Evolutionary conservation across 2,797 vertebrate species (phyloP), one percentile per base, ranked within the genome.

Genomic region (Onychomys torridus): DNA sequence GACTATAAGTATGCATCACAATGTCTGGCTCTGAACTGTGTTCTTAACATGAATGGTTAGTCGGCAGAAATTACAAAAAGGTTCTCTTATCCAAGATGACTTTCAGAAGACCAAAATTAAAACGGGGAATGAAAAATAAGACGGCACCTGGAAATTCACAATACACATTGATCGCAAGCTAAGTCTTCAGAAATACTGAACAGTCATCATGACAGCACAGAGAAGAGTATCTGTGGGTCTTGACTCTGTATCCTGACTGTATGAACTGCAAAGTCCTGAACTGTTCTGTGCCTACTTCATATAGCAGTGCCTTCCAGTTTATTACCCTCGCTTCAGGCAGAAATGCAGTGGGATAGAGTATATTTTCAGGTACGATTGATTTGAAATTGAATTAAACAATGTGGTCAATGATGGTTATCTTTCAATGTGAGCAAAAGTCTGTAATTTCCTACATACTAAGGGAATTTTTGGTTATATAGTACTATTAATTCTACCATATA

Each of bases 91-190:
- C 27, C 65, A 79, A 77, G 32, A 1, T 91, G 57, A 84, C 63
- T 88, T 92, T 90, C 59, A 92, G 85, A 76, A 79, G 94, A 92
- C 11, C 59, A 71, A 95, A 92, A 81, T 79, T 49, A 87, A 97
- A 95, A 91, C 12, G 23, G 11, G 32, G 6, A 32, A 1, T 76
- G 37, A 89, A 94, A 82, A 94, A 82, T 71, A 86, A 94, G 94
- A 59, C 6, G 19, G 14, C 57, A 78, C 67, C 10, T 32, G 10
- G 37, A 92, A 94, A 88, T 79, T 79, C 57, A 81, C 46, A 91
- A 84, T 37, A 65, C 67, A 49, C 55, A 65, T 0, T 40, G 29
- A 95, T 6, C 89, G 25, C 52, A 93, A 88, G 11, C 67, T 93
- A 90, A 76, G 59, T 55, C 25, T 94, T 89, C 17, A 40, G 29